Evolutionary conservation across 2,113 vertebrate genomes (phyloP).

Genomic region (Pitta sordida): DNA sequence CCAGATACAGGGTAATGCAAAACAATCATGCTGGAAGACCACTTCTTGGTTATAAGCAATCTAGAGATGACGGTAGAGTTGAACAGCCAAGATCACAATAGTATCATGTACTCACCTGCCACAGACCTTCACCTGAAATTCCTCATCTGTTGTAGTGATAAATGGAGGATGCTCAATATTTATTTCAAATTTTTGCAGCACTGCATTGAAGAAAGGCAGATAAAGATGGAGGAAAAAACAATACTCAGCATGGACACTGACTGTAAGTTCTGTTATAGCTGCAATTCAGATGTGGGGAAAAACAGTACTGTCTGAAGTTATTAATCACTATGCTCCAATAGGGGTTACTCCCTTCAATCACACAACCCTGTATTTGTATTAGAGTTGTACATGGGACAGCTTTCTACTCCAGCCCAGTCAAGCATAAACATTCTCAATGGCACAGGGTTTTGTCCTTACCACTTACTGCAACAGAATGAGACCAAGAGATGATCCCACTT

Average conservation of each 20-base stretch:
- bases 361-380: not conserved
- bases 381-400: not conserved
- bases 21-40: not conserved
- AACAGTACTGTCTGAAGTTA: not conserved
- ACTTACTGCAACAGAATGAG: not conserved
- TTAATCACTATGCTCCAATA: not conserved
- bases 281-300: not conserved
- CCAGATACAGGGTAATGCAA: not conserved
- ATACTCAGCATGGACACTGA: not conserved
- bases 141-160: not conserved
- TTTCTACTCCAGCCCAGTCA: not conserved
- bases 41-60: not conserved
- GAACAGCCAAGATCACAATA: not conserved
- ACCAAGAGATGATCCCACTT: not conserved
- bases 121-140: conserved; percentile 10
- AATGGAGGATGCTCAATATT: not conserved
- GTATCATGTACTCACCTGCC: conserved; percentile 12
- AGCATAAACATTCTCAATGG: not conserved
- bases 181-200: conserved; percentile 9
- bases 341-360: not conserved
- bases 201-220: not conserved
- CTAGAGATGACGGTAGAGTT: not conserved
- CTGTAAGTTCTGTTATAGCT: not conserved
- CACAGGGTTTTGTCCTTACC: not conserved
- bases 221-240: not conserved